Base-by-base conservation (phyloP, 2,888 invertebrate genomes). In the Athetis lepigone region DNA sequence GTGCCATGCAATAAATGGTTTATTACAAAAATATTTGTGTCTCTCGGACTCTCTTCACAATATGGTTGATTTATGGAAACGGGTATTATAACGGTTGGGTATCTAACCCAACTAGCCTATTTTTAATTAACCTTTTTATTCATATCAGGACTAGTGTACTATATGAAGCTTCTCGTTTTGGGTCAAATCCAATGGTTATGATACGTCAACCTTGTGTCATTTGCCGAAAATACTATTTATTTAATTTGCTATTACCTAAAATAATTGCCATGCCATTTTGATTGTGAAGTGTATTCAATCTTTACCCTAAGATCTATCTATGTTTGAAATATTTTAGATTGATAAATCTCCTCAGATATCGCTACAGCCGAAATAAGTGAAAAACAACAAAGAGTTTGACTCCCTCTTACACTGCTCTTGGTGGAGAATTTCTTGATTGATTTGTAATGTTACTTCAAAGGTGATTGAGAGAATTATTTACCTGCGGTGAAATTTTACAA, bases 371-470 rank as follows among this genome's bases (percentile, higher is more conserved):
- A 18, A 49, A 43, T 25, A 16, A 19, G 23, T 23, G 11, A 1
- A 19, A 27, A 36, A 46, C 9, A 27, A 9, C 9, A 27, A 18
- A 57, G 33, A 43, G 51, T 11, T 4, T 33, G 33, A 13, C 33
- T 1, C 33, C 13, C 33, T 33, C 9, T 43, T 36, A 33, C 11
- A 49, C 16, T 45, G n/a, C 2, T 9, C 0, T 58, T 58, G 13
- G 49, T 29, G 21, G 23, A 45, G 8, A 7, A 45, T 25, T 40
- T 58, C n/a, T 4, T 58, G 47, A 36, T 62, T 45, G 16, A 13
- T 19, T 58, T 37, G 54, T 21, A 16, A 73, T 70, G 54, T 45
- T 66, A 37, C n/a, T 37, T 29, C 49, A 37, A 40, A 73, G 67
- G 70, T 70, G 23, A 57, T 18, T n/a, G n/a, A n/a, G n/a, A n/a